phyloP scores from a whole-genome alignment of 2,113 vertebrate species.

The Chaenogobius annularis region DNA sequence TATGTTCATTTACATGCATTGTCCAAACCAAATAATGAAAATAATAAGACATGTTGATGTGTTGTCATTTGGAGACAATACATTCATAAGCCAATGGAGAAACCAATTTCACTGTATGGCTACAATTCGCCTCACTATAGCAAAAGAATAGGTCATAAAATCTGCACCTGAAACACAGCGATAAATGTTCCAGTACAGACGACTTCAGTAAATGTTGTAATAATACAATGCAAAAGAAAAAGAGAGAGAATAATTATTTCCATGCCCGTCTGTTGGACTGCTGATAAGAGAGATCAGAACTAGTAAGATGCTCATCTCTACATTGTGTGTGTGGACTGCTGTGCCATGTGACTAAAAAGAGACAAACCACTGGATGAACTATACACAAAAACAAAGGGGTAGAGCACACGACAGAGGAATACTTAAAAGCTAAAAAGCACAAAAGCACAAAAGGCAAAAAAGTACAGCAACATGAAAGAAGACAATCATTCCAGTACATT shows the following conservation, averaged over 20 bases:
- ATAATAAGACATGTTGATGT: background rate
- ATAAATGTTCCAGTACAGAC: constrained; percentile 18
- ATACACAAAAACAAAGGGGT: background rate
- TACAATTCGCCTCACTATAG: background rate
- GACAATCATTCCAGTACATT: constrained; percentile 31
- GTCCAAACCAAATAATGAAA: background rate
- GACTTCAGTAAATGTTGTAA: constrained; percentile 10
- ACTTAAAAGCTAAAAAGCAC: constrained; percentile 1
- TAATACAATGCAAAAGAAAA: constrained; percentile 31
- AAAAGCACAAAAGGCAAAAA: constrained; percentile 10
- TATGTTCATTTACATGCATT: background rate
- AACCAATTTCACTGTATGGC: background rate
- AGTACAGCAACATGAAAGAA: constrained; percentile 8
- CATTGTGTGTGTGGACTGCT: background rate
- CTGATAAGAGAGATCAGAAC: constrained; percentile 67
- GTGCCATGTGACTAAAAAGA: constrained; percentile 19
- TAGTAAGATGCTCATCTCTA: constrained; percentile 48
- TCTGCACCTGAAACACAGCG: constrained; percentile 12
- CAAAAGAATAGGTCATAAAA: constrained; percentile 5
- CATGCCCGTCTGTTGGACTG: constrained; percentile 39
- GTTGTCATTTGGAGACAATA: background rate
- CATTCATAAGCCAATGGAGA: background rate
- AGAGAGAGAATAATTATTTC: constrained; percentile 44
- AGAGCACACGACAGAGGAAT: background rate
- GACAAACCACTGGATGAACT: constrained; percentile 3